These are phyloP conservation scores for Lethenteron reissneri DNA, from an alignment of 2,113 vertebrate species.

Conservation along the genomic window DNA sequence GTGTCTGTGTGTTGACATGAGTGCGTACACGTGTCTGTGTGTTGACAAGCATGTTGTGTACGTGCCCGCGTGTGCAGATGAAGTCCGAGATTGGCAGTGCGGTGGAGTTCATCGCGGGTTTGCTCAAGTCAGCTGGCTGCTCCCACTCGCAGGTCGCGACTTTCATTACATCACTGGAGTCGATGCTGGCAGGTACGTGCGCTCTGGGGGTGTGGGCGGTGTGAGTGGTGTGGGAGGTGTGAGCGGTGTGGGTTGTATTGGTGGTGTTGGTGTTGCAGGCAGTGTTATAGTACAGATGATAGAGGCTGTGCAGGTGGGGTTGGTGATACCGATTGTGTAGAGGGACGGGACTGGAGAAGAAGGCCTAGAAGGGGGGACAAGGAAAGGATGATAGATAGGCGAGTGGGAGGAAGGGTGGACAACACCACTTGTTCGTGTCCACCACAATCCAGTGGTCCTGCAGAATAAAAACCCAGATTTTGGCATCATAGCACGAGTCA, in stretches of 20 bases:
- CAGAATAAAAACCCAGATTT: no score
- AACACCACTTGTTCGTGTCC: no score
- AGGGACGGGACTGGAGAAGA: neutral
- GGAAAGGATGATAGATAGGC: neutral
- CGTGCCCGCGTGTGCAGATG: neutral
- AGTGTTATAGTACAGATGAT: neutral
- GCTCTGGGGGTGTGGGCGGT: neutral
- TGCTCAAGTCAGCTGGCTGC: neutral
- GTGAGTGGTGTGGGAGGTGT: neutral
- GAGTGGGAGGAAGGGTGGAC: neutral
- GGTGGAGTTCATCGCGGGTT: constrained; percentile 6
- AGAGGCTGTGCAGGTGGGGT: neutral
- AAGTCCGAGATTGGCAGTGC: constrained; percentile 3
- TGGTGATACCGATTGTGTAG: neutral
- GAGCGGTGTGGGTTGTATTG: neutral
- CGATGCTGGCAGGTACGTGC: neutral
- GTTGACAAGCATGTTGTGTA: neutral
- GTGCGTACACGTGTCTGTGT: neutral
- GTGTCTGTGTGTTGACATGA: neutral
- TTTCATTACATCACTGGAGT: neutral
- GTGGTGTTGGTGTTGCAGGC: neutral
- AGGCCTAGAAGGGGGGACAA: neutral
- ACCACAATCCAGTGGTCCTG: no score
- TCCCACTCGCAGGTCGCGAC: neutral
- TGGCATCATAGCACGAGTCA: no score